Base-by-base conservation (phyloP, 30 jellyfish, hydroid and myxozoan species). In the Hydractinia symbiolongicarpus region DNA sequence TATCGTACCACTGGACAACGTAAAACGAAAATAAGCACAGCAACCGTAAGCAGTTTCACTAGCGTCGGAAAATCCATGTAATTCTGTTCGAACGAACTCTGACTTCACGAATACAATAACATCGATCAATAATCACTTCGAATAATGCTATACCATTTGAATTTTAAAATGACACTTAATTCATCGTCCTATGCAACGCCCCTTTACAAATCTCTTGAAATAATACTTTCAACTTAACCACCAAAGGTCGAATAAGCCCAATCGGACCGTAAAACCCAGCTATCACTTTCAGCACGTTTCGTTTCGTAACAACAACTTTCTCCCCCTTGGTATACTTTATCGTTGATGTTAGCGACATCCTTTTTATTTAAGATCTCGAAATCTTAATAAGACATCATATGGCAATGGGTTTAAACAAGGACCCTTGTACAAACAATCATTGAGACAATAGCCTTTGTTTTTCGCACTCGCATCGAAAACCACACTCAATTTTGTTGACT, bases 191-290 rank as follows among this genome's bases (percentile, higher is more conserved):
- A 81, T 79, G 74, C 55, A 83, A 64, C 64, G 83, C 83, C 7
- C 50, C 89, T 53, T 52, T 61, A 78, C 96, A 89, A 55, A 84
- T 58, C 52, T 76, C 83, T 77, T 89, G 92, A 57, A 57, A 57
- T 57, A 57, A 57, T 57, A 57, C 68, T 57, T 57, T 57, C 68
- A 57, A 57, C 13, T 10, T 9, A 9, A 57, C 68, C 13, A 57
- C n/a, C 13, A 89, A 67, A 21, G 70, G 76, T 78, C 75, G 67
- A 6, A 79, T 50, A 21, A 79, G 76, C 74, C 96, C 97, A 70
- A 85, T 53, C 49, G 97, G 95, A 75, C 86, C 97, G 78, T 86
- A 90, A 70, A 6, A 87, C 68, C 73, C 76, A 4, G 88, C 91
- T 14, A 95, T 88, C 9, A 84, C 13, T 69, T 84, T 89, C 30